These are phyloP conservation scores for Cheilosia pagana DNA, from an alignment of 2,888 invertebrate genomes.

Conservation along the genomic window DNA sequence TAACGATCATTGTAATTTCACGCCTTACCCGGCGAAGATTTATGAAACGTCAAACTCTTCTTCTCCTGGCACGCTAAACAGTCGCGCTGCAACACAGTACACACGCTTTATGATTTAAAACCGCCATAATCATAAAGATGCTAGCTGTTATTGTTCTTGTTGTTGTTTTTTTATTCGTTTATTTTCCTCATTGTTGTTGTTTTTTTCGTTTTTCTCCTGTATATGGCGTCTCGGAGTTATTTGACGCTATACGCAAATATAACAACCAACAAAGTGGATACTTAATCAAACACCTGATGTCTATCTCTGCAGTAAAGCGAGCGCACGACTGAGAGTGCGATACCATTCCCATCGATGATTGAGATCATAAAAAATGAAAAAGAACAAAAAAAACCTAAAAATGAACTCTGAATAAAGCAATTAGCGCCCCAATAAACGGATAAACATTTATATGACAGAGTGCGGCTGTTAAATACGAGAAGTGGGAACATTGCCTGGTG, in stretches of 20 bases:
- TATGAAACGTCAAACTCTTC: conserved; percentile 73
- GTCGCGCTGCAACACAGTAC: conserved; percentile 50
- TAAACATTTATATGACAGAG: conserved; percentile 25
- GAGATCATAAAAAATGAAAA: conserved; percentile 34
- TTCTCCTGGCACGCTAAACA: conserved; percentile 35
- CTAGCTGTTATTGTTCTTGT: conserved; percentile 68
- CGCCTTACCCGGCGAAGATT: conserved; percentile 70
- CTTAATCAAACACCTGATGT: conserved; percentile 62
- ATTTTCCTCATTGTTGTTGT: conserved; percentile 12
- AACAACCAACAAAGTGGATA: conserved; percentile 53
- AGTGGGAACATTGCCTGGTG: neutral
- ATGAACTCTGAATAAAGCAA: conserved; percentile 31
- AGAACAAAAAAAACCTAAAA: conserved; percentile 8
- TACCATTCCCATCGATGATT: conserved; percentile 19
- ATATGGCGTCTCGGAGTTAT: conserved; percentile 28
- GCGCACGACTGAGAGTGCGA: neutral
- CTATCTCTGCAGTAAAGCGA: conserved; percentile 18
- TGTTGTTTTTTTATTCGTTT: conserved; percentile 27
- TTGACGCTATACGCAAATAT: conserved; percentile 62
- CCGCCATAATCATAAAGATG: conserved; percentile 74
- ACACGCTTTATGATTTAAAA: conserved; percentile 72
- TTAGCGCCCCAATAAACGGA: conserved; percentile 54
- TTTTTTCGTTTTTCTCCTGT: conserved; percentile 33
- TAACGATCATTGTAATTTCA: conserved; percentile 75
- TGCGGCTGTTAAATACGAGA: neutral